phyloP scores from a whole-genome alignment of 1,140 invertebrate species.

The Paralvinella palmiformis region DNA sequence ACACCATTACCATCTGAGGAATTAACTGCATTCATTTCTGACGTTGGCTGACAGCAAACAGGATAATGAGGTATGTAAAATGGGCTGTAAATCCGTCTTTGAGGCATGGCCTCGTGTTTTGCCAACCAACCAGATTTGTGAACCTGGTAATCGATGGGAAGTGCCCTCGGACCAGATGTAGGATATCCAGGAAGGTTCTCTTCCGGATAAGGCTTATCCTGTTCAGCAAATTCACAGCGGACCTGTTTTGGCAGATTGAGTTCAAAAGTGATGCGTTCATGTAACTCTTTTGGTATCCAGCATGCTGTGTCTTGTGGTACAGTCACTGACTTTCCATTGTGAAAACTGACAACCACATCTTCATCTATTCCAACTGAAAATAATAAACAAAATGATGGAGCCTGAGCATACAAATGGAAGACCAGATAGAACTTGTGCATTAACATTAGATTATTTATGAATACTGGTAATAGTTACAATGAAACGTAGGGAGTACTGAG shows the following conservation, averaged over 20 bases:
- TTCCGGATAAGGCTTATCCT: constrained; percentile 34
- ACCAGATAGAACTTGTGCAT: too few species aligned
- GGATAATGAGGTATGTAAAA: constrained; percentile 25
- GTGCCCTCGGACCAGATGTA: constrained; percentile 23
- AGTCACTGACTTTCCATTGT: constrained; percentile 34
- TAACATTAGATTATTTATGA: too few species aligned
- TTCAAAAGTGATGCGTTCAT: constrained; percentile 34
- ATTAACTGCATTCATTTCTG: constrained; percentile 9
- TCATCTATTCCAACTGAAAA: too few species aligned
- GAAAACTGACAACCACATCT: constrained; percentile 35
- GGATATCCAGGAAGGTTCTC: constrained; percentile 33
- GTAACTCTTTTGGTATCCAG: constrained; percentile 36
- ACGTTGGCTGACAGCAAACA: constrained; percentile 5
- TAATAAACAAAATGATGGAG: too few species aligned
- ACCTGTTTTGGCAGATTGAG: constrained; percentile 36
- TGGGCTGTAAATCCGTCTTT: constrained; percentile 21
- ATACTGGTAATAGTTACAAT: too few species aligned
- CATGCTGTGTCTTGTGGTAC: constrained; percentile 28
- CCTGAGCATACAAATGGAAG: too few species aligned
- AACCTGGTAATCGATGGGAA: constrained; percentile 21
- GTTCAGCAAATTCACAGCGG: constrained; percentile 26
- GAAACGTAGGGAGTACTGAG: too few species aligned
- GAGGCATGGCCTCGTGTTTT: constrained; percentile 6
- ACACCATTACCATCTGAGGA: constrained; percentile 22
- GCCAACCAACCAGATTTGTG: constrained; percentile 20